Base-by-base conservation (phyloP, 2,888 invertebrate genomes). In the Drosophila merina region DNA sequence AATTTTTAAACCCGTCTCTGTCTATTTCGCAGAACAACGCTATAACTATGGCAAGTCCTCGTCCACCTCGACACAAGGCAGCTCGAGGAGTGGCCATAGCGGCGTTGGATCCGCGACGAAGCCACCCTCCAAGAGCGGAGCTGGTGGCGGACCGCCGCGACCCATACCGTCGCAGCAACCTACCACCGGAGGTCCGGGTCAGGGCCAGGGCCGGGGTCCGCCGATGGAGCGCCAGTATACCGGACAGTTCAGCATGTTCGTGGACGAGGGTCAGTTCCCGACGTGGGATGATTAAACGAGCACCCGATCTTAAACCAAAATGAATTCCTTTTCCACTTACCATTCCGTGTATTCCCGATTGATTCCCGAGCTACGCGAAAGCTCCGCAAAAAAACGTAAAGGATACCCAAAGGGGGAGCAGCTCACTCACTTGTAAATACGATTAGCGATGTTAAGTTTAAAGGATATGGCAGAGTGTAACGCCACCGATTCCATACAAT, bases 211-310 rank as follows among this genome's bases (percentile, higher is more conserved):
- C 78, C 58, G 84, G 76, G 68, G 72, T 26, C 81, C 89, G 54
- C 69, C 80, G 70, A 81, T 70, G 60, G 86, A 82, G 45, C 82
- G 87, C 63, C 86, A 68, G 66, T 84, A 88, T 55, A 76, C 89
- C 54, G 90, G 90, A 55, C 91, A 90, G 75, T 91, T 92, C 70
- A 90, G 91, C 74, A 92, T 94, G 75, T 94, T 94, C 86, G 92
- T 94, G 60, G 92, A 92, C 62, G 93, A 94, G 87, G 92, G 93
- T 51, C 93, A 92, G 82, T 94, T 94, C 89, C 95, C 95, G 25
- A 90, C 93, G 75, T 95, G 95, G 95, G 95, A 95, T 78, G 95
- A 95, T 91, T 95, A 93, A 93, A 88, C 72, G 3, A 14, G 3
- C 20, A 42, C 4, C 40, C 40, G 14, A 42, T 42, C 40, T 20